Conservation (phyloP, 2,113 vertebrate genomes). For the Rhadina sibilatrix region DNA sequence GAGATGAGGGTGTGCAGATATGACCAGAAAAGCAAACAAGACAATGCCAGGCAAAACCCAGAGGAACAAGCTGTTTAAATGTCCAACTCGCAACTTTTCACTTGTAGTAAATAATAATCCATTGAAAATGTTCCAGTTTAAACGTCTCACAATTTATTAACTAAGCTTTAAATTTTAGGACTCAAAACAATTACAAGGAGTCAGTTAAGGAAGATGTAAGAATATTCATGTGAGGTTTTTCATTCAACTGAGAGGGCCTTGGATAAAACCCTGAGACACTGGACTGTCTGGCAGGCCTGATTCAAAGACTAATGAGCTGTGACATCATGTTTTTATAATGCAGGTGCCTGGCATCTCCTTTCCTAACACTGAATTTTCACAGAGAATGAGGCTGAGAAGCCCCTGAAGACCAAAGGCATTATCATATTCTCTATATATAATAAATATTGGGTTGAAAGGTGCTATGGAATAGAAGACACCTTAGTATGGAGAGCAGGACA, state of each 20-base stretch:
- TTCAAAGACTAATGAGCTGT: background rate
- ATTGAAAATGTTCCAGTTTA: background rate
- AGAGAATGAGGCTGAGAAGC: background rate
- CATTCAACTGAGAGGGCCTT: background rate
- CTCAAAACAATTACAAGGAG: background rate
- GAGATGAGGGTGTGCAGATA: background rate
- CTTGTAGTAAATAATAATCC: background rate
- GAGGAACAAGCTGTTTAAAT: background rate
- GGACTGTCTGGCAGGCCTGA: background rate
- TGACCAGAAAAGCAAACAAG: background rate
- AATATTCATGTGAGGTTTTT: background rate
- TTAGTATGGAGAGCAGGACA: too few species aligned
- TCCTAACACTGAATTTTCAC: background rate
- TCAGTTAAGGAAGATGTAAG: background rate
- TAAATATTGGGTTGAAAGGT: background rate
- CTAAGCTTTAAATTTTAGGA: background rate
- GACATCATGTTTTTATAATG: background rate
- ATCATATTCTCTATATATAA: background rate
- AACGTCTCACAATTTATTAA: background rate
- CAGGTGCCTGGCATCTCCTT: background rate
- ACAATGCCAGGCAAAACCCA: background rate
- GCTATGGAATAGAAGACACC: background rate
- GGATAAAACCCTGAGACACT: background rate
- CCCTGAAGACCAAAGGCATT: background rate
- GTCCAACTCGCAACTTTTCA: background rate